These are phyloP conservation scores for Unio pictorum DNA, from an alignment of 2,888 invertebrate species.

Conservation along the genomic window DNA sequence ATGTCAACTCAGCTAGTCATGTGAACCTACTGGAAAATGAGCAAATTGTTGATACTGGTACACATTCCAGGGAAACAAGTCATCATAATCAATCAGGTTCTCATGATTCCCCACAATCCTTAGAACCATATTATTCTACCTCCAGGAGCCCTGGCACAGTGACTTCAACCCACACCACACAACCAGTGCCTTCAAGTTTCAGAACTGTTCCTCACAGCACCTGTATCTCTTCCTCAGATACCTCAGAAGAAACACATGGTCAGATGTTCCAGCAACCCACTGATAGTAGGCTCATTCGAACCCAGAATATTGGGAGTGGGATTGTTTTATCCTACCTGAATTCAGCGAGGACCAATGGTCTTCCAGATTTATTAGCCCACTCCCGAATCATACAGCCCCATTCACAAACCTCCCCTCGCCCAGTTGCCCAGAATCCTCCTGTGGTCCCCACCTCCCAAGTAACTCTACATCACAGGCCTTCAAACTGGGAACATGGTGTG, in stretches of 20 bases:
- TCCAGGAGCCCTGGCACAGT: too few relatives aligned
- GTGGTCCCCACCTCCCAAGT: conserved; percentile 19
- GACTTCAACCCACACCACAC: not conserved
- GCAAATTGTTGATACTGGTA: too few relatives aligned
- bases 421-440: conserved; percentile 19
- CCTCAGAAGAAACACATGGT: not conserved
- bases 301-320: conserved; percentile 44
- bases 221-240: not conserved
- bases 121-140: too few relatives aligned
- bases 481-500: conserved; percentile 39
- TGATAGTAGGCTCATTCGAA: conserved; percentile 35
- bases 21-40: too few relatives aligned
- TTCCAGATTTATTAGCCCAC: conserved; percentile 62
- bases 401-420: conserved; percentile 14
- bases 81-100: too few relatives aligned
- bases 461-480: conserved; percentile 20
- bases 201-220: not conserved
- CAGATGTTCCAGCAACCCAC: not conserved
- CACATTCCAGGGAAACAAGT: too few relatives aligned
- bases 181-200: not conserved
- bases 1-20: too few relatives aligned
- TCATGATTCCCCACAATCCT: too few relatives aligned
- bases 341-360: conserved; percentile 29
- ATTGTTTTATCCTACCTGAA: conserved; percentile 28
- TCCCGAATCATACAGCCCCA: conserved; percentile 48